A percentile compares a stretch with the other conserved stretches of the same genome.
Evolutionary conservation across 2,113 vertebrate genomes (phyloP).

Genomic region (Cacatua alba): DNA sequence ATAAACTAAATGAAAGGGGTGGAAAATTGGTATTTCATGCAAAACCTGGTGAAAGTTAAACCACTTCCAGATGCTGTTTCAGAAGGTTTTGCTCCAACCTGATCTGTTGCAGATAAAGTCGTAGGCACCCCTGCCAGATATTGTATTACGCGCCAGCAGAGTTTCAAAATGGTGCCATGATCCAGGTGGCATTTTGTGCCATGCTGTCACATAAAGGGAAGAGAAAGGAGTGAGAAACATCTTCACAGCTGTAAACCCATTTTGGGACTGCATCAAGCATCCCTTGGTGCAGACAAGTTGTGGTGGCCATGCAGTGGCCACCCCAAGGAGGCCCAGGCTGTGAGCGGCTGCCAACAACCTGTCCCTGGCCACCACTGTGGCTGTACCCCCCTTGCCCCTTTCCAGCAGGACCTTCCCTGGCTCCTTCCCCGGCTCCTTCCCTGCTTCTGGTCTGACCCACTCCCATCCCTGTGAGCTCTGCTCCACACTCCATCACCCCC

Average conservation of each 20-base stretch:
- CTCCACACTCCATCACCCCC: not conserved
- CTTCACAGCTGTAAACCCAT: accelerated
- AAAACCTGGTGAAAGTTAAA: conserved; percentile 54
- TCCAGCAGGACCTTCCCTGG: not conserved
- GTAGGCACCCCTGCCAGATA: not conserved
- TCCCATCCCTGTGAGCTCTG: not conserved
- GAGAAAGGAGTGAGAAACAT: not conserved
- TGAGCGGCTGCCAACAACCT: not conserved
- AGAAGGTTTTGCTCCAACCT: conserved; percentile 39
- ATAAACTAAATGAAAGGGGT: conserved; percentile 60
- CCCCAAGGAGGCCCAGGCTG: not conserved
- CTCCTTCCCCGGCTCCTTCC: too few relatives aligned
- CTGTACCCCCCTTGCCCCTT: accelerated
- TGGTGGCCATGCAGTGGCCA: not conserved
- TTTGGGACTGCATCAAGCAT: not conserved
- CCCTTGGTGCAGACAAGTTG: accelerated
- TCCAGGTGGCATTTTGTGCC: not conserved
- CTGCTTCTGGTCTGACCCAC: not conserved
- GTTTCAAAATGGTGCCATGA: not conserved
- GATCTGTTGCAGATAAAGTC: conserved; percentile 49
- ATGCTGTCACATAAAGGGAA: not conserved
- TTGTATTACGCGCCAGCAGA: not conserved
- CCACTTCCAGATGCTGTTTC: conserved; percentile 62
- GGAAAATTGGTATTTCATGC: conserved; percentile 69
- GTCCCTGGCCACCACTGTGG: not conserved